Evolutionary conservation across 2,113 vertebrate genomes (phyloP).

Genomic region (Vimba vimba): DNA sequence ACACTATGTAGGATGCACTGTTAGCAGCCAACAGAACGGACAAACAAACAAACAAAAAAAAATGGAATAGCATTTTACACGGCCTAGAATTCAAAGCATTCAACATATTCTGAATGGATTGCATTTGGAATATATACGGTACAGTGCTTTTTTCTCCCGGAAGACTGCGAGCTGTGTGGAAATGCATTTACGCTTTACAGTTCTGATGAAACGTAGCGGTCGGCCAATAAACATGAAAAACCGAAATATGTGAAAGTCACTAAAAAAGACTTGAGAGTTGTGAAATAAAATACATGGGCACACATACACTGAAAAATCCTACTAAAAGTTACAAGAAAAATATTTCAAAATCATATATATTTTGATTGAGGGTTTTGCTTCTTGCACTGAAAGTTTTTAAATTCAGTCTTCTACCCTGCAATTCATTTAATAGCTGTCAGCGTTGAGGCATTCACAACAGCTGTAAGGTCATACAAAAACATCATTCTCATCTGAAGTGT

Average conservation of each 20-base stretch:
- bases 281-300: not conserved
- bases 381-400: not conserved
- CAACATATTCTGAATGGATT: not conserved
- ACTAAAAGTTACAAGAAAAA: not conserved
- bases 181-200: not conserved
- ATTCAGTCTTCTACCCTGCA: not conserved
- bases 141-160: not conserved
- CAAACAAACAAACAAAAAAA: constrained; percentile 2
- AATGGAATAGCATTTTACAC: not conserved
- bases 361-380: not conserved
- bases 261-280: constrained; percentile 5
- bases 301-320: not conserved
- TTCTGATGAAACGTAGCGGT: constrained; percentile 14
- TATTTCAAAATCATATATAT: not conserved
- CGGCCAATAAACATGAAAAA: constrained; percentile 1
- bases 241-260: not conserved
- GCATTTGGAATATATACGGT: not conserved
- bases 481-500: not conserved
- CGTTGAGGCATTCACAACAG: not conserved
- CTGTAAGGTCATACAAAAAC: not conserved
- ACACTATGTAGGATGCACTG: not conserved
- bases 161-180: constrained; percentile 4
- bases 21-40: constrained; percentile 4
- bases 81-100: not conserved
- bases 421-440: not conserved